These are phyloP conservation scores for Callyntrura guangdongensis DNA, from an alignment of 2,888 invertebrate species.

Conservation along the genomic window DNA sequence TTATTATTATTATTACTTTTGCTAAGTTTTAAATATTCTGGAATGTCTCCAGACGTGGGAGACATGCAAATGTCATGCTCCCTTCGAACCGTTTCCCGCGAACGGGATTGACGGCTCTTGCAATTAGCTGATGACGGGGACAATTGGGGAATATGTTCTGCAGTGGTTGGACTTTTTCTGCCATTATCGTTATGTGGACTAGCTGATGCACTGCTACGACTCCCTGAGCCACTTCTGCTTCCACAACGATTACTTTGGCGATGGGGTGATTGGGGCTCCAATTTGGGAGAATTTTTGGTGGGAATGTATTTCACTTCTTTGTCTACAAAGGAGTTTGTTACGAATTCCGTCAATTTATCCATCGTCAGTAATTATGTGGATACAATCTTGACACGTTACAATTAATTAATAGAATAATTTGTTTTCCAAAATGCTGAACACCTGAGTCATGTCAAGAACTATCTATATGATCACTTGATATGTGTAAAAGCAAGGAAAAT, in stretches of 20 bases:
- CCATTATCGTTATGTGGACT: constrained; percentile 39
- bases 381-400: neutral
- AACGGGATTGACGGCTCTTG: constrained; percentile 12
- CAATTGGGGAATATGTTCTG: constrained; percentile 7
- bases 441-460: too few relatives aligned
- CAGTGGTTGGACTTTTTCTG: constrained; percentile 31
- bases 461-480: too few relatives aligned
- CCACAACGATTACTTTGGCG: constrained; percentile 34
- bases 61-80: neutral
- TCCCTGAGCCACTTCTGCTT: constrained; percentile 45
- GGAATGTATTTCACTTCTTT: constrained; percentile 77
- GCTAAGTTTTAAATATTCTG: constrained; percentile 15
- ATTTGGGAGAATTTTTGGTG: constrained; percentile 79
- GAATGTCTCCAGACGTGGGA: constrained; percentile 19
- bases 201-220: constrained; percentile 60
- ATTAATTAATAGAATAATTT: neutral
- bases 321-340: constrained; percentile 93
- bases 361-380: constrained; percentile 86
- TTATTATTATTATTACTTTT: constrained; percentile 44
- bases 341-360: constrained; percentile 97
- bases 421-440: neutral
- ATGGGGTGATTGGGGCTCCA: constrained; percentile 81
- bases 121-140: neutral
- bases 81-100: neutral
- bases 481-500: neutral